phyloP scores from a whole-genome alignment of 2,113 vertebrate genomes.

The Calyptomena viridis region DNA sequence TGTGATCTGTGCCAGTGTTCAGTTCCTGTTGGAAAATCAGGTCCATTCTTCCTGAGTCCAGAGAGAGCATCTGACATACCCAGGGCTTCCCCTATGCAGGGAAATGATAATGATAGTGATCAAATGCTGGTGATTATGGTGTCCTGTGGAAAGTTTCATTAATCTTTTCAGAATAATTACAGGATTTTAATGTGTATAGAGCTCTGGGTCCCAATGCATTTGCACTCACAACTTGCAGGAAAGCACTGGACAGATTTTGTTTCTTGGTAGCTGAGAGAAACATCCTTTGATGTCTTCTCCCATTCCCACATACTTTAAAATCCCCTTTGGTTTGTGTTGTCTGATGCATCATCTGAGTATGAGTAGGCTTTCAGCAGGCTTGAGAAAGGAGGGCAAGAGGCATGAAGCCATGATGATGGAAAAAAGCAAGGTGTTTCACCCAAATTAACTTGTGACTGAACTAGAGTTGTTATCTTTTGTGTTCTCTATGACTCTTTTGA shows the following conservation, averaged over 20 bases:
- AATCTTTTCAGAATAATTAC: neutral
- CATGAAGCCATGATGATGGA: neutral
- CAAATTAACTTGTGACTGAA: neutral
- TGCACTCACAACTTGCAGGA: neutral
- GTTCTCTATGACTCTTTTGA: neutral
- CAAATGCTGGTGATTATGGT: neutral
- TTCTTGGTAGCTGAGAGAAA: neutral
- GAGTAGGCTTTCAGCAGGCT: neutral
- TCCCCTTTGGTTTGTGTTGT: neutral
- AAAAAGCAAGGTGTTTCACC: neutral
- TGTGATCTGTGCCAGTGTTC: neutral
- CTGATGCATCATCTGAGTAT: neutral
- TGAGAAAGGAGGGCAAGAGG: neutral
- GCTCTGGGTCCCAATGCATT: neutral
- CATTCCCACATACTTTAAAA: neutral
- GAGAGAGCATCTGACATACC: neutral
- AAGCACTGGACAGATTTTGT: neutral
- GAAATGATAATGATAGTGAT: neutral
- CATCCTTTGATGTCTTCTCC: neutral
- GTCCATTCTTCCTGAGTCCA: neutral
- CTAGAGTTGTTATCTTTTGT: neutral
- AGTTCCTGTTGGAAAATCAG: neutral
- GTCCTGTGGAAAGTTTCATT: neutral
- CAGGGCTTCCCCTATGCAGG: neutral
- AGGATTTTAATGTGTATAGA: neutral